These are phyloP conservation scores for Enteromius thamalakanensis DNA, from an alignment of 2,797 vertebrate species.

Conservation along the genomic window DNA sequence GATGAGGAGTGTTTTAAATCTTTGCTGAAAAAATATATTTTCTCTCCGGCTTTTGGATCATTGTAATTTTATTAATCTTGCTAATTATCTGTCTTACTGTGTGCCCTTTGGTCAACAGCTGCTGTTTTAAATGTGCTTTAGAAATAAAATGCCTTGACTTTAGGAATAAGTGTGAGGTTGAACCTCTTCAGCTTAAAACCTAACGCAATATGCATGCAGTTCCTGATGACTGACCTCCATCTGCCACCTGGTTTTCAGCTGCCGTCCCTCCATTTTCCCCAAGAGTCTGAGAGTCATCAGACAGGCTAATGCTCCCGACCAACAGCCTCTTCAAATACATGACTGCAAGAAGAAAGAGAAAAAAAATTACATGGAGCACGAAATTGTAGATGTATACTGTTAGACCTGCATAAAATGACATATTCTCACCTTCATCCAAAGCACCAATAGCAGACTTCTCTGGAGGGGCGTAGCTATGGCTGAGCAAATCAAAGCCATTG, in stretches of 20 bases:
- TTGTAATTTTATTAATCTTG: no score
- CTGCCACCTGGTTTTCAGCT: conserved; percentile 56
- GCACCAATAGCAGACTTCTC: conserved; percentile 78
- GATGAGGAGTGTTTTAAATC: no score
- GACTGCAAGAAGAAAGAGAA: conserved; percentile 62
- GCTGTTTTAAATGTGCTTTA: no score
- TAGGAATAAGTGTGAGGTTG: background rate
- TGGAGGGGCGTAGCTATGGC: conserved; percentile 73
- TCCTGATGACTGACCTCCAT: conserved; percentile 67
- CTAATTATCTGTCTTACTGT: no score
- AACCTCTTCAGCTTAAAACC: background rate
- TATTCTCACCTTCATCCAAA: conserved; percentile 79
- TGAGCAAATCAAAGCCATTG: conserved; percentile 75
- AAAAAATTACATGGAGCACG: conserved; percentile 6
- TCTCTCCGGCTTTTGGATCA: no score
- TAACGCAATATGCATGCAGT: background rate
- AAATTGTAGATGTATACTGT: background rate
- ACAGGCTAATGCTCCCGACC: conserved; percentile 75
- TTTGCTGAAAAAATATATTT: no score
- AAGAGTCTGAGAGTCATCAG: conserved; percentile 71
- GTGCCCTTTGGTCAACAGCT: no score
- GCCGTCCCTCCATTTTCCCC: conserved; percentile 67
- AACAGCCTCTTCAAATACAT: conserved; percentile 82
- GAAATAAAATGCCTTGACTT: no score
- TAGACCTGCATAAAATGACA: background rate